A percentile compares a stretch with the other conserved stretches of the same genome.
These are phyloP conservation scores for Xenops minutus DNA, from an alignment of 2,797 vertebrate species.

Conservation along the genomic window DNA sequence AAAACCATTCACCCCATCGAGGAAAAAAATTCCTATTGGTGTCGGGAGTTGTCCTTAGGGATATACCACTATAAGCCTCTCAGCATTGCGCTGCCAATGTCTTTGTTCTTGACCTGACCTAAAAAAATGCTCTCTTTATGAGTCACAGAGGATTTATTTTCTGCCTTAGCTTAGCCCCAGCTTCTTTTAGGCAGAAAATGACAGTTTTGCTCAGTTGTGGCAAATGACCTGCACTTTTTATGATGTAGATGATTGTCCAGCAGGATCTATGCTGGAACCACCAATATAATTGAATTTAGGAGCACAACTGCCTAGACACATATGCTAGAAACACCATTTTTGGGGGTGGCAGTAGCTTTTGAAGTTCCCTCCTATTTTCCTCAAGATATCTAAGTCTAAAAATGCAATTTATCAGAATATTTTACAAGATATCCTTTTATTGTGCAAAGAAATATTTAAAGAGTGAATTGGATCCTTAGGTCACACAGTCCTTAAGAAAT, in stretches of 20 bases:
- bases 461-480: not conserved
- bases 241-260: slow-evolving; percentile 28
- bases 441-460: not conserved
- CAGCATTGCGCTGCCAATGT: slow-evolving; percentile 15
- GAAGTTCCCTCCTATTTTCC: not conserved
- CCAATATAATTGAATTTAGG: slow-evolving; percentile 14
- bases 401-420: not conserved
- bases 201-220: slow-evolving; percentile 46
- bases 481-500: not conserved
- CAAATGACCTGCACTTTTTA: slow-evolving; percentile 22
- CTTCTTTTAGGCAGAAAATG: slow-evolving; percentile 63
- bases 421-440: not conserved
- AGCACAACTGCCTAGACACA: not conserved
- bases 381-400: not conserved
- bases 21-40: slow-evolving; percentile 27
- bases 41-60: slow-evolving; percentile 39
- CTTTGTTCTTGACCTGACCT: slow-evolving; percentile 70
- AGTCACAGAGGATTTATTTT: slow-evolving; percentile 68
- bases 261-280: not conserved
- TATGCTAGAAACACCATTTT: not conserved
- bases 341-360: not conserved
- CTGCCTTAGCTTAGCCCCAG: slow-evolving; percentile 50
- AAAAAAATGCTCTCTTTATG: slow-evolving; percentile 61
- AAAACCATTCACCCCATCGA: not conserved
- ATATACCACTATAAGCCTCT: slow-evolving; percentile 39